Evolutionary conservation across 2,888 invertebrate genomes (phyloP).

Genomic region (Xestia c-nigrum): DNA sequence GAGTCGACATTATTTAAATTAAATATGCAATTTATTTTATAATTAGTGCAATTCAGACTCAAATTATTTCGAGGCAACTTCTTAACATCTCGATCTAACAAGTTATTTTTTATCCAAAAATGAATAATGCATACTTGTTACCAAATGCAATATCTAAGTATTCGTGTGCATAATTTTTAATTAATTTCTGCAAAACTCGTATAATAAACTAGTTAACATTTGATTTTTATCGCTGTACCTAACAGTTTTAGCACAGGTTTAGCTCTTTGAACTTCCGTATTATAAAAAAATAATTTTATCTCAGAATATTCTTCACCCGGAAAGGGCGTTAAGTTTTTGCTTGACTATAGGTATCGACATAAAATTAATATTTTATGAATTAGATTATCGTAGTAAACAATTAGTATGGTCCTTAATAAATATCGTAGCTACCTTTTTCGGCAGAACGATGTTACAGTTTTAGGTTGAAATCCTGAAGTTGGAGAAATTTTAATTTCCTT

Average conservation of each 20-base stretch:
- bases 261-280: not conserved
- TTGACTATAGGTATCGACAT: not conserved
- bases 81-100: not conserved
- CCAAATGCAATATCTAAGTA: too few relatives aligned
- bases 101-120: not conserved
- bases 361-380: too few relatives aligned
- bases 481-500: not conserved
- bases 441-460: not conserved
- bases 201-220: not conserved
- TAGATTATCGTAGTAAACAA: too few relatives aligned
- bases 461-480: not conserved
- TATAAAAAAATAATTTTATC: constrained; percentile 4
- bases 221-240: not conserved
- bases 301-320: not conserved
- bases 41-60: not conserved
- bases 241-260: not conserved
- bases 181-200: not conserved
- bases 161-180: constrained; percentile 1
- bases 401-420: too few relatives aligned
- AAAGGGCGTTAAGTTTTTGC: constrained; percentile 1
- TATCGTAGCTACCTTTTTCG: not conserved
- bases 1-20: not conserved
- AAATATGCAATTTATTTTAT: not conserved
- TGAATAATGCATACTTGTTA: not conserved
- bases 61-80: not conserved